Evolutionary conservation across 2,888 invertebrate genomes (phyloP).

Genomic region (Leptopilina myrica): DNA sequence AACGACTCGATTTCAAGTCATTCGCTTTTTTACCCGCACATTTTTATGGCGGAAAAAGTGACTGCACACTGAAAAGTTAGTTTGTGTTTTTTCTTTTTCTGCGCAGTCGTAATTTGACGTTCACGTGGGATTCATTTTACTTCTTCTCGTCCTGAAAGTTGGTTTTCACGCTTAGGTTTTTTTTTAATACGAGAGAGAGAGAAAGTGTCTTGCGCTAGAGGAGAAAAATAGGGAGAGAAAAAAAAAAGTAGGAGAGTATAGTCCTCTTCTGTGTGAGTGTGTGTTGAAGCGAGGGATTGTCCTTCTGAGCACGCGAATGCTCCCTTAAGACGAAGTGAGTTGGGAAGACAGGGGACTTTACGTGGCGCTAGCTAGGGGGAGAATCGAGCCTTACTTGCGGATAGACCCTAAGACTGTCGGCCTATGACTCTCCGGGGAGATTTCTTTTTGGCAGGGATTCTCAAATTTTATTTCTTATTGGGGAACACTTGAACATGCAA

Average conservation of each 20-base stretch:
- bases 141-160: slow-evolving; percentile 20
- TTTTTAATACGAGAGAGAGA: neutral
- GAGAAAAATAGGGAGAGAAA: neutral
- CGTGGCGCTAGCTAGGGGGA: slow-evolving; percentile 12
- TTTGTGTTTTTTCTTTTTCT: slow-evolving; percentile 64
- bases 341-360: slow-evolving; percentile 37
- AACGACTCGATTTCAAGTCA: slow-evolving; percentile 34
- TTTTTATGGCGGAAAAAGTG: slow-evolving; percentile 27
- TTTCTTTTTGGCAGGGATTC: slow-evolving; percentile 48
- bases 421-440: slow-evolving; percentile 55
- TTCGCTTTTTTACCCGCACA: slow-evolving; percentile 45
- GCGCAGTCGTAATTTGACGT: slow-evolving; percentile 63
- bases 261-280: neutral
- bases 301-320: slow-evolving; percentile 41
- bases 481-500: neutral
- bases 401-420: slow-evolving; percentile 43
- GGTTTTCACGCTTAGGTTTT: slow-evolving; percentile 33
- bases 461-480: slow-evolving; percentile 48
- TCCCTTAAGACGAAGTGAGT: slow-evolving; percentile 45
- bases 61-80: slow-evolving; percentile 49
- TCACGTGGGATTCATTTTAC: slow-evolving; percentile 37
- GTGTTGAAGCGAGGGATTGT: slow-evolving; percentile 32
- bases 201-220: neutral
- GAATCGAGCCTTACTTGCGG: slow-evolving; percentile 39
- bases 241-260: no score